phyloP scores from a whole-genome alignment of 2,113 vertebrate genomes.

The Anser cygnoides region DNA sequence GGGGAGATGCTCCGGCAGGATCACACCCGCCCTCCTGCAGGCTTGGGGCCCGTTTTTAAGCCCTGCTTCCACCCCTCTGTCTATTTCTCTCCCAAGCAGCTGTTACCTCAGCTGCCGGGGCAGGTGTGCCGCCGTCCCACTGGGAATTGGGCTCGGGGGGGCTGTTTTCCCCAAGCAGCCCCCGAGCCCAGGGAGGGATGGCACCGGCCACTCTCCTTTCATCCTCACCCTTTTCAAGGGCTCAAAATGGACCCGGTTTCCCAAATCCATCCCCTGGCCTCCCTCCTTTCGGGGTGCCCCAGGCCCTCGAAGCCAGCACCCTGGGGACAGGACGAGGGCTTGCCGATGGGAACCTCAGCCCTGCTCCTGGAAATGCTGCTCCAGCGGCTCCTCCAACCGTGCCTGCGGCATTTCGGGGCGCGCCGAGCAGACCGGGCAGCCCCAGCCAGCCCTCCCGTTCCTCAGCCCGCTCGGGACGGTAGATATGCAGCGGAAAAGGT shows the following conservation, averaged over 20 bases:
- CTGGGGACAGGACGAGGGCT: background rate
- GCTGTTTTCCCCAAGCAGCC: background rate
- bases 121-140: conserved; percentile 4
- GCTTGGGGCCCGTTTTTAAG: background rate
- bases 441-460: conserved; percentile 29
- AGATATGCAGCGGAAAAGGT: conserved; percentile 30
- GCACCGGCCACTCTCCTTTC: rapidly evolving
- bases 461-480: conserved; percentile 9
- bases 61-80: background rate
- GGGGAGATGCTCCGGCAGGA: background rate
- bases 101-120: conserved; percentile 4
- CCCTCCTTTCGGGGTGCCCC: background rate
- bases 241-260: rapidly evolving
- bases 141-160: rapidly evolving
- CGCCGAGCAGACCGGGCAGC: conserved; percentile 26
- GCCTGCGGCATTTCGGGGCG: background rate
- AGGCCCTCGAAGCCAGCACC: background rate
- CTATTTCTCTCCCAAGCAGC: conserved; percentile 35
- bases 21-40: background rate
- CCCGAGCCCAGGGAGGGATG: background rate
- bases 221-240: background rate
- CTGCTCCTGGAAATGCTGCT: background rate
- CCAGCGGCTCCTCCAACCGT: background rate
- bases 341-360: background rate
- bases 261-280: background rate